Percentiles rank a stretch among this genome's conserved stretches.
Evolutionary conservation across 2,888 invertebrate species (phyloP).

Genomic region (Rhyacophila evoluta): DNA sequence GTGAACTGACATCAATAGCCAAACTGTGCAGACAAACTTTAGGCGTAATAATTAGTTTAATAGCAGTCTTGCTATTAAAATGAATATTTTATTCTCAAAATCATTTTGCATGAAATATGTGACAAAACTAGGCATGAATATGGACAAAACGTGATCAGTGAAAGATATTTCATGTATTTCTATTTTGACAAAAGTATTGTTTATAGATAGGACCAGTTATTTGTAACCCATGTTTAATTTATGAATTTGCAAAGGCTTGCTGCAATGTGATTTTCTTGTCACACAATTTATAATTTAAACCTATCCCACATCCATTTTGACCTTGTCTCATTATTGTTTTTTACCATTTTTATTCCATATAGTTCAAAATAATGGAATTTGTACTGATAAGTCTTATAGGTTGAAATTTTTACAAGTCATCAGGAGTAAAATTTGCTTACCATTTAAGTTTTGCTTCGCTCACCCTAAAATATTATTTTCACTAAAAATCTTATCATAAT

Average conservation of each 20-base stretch:
- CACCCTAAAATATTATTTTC: background rate
- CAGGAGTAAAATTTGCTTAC: background rate
- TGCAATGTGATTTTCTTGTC: too few species aligned
- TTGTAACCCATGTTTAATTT: background rate
- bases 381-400: too few species aligned
- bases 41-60: slow-evolving; percentile 37
- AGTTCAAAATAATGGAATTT: too few species aligned
- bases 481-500: slow-evolving; percentile 8
- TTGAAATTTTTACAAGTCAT: too few species aligned
- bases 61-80: background rate
- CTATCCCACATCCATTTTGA: too few species aligned
- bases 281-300: too few species aligned
- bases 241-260: background rate
- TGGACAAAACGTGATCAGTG: slow-evolving; percentile 19
- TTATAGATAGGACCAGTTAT: background rate
- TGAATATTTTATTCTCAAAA: slow-evolving; percentile 16
- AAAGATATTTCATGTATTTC: slow-evolving; percentile 17
- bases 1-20: slow-evolving; percentile 63
- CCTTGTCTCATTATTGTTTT: background rate
- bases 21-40: slow-evolving; percentile 38
- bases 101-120: slow-evolving; percentile 21
- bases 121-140: slow-evolving; percentile 15
- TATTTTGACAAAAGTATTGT: slow-evolving; percentile 19
- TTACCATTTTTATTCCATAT: background rate
- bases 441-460: background rate